phyloP scores from a whole-genome alignment of 2,797 vertebrate species.

The Australoheros facetus region DNA sequence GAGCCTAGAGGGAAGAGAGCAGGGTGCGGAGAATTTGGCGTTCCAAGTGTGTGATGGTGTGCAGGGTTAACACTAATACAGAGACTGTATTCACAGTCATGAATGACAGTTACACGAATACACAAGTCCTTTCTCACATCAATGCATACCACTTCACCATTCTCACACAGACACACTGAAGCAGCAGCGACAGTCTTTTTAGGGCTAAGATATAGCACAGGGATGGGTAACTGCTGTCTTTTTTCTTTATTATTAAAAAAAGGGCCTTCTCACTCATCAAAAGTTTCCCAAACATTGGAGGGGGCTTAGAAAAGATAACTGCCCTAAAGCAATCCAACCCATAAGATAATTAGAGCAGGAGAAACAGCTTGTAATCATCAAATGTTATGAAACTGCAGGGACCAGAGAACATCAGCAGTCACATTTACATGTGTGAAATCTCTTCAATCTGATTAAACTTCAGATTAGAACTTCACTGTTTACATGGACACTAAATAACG shows the following conservation, averaged over 20 bases:
- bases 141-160: not conserved
- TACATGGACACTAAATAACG: too few relatives aligned
- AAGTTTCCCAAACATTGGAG: slow-evolving; percentile 9
- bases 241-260: slow-evolving; percentile 7
- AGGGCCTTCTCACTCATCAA: slow-evolving; percentile 1
- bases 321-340: slow-evolving; percentile 34
- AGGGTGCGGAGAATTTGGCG: not conserved
- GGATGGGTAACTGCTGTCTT: not conserved
- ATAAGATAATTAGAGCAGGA: slow-evolving; percentile 52
- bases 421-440: too few relatives aligned
- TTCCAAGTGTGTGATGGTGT: slow-evolving; percentile 1
- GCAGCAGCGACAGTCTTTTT: not conserved
- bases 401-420: not conserved
- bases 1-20: not conserved
- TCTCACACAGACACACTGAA: not conserved
- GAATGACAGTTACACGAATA: slow-evolving; percentile 56
- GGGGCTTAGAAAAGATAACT: not conserved
- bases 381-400: slow-evolving; percentile 24
- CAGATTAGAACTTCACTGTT: too few relatives aligned
- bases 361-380: slow-evolving; percentile 35
- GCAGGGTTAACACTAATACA: slow-evolving; percentile 16
- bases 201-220: not conserved
- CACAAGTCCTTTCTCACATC: not conserved
- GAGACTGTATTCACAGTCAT: slow-evolving; percentile 46
- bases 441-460: too few relatives aligned